Evolutionary conservation across 2,113 vertebrate genomes (phyloP), one percentile per base, ranked within the genome.

Genomic region (Strigops habroptila): DNA sequence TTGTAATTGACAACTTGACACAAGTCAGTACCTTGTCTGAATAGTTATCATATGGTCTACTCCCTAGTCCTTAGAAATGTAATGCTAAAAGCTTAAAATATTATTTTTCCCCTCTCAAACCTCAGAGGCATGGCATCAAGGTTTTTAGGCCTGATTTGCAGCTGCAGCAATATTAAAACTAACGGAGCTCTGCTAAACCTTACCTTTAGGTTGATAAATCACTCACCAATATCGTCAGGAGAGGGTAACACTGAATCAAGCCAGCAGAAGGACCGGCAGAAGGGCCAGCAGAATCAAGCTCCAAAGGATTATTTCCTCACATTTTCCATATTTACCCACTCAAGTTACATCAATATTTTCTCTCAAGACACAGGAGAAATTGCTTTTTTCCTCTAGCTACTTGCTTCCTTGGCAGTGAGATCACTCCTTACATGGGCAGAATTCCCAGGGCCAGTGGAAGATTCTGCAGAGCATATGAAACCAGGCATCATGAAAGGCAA

Each of bases 1-100:
- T 73, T 92, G n/a, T 90, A 94, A 86, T 46, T 88, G 93, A 81
- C 92, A 95, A 39, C 33, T 46, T 91, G 87, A 75, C 87, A 88
- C 46, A 91, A 82, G 78, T 18, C 67, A 70, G n/a, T 63, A 78
- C 60, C 33, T 90, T 83, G 90, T 67, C 85, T 0, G 46, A 96
- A 90, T 94, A 78, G 59, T 81, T 88, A 95, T 55, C 27, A 51
- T 12, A 30, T 1, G 0, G 9, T 33, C 28, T 80, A 46, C 14
- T 75, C 52, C 27, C 67, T 37, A 48, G 35, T 44, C 82, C 68
- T 93, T 80, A 77, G 25, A 91, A 90, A 82, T 22, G 1, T 27
- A 78, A 63, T 35, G 9, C 18, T 80, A 82, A 68, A 78, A 92
- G 8, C 22, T 90, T 33, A 52, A 90, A 68, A 18, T n/a, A 30